Conservation (phyloP, 2,888 invertebrate species). For the Caenorhabditis sp. region DNA sequence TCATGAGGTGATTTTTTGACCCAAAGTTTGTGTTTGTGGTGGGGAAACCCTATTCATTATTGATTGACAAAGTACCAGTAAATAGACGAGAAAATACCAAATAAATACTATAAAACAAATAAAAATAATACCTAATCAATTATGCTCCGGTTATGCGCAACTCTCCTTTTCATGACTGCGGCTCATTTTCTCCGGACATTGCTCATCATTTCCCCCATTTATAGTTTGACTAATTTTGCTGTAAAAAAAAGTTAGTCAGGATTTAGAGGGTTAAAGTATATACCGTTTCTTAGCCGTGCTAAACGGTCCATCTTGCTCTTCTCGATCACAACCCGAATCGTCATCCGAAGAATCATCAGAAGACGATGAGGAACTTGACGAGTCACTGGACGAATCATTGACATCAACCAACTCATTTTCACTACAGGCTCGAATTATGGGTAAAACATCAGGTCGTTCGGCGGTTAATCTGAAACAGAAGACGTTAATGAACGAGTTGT, state of each 20-base stretch:
- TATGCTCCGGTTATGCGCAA: neutral
- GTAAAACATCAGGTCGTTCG: constrained; percentile 52
- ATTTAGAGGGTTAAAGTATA: too few species aligned
- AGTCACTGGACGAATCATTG: constrained; percentile 41
- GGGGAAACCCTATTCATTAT: too few species aligned
- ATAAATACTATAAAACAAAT: neutral
- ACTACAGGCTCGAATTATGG: constrained; percentile 36
- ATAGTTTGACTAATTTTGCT: constrained; percentile 4
- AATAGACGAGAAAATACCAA: neutral
- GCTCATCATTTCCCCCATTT: neutral
- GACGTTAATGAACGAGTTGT: too few species aligned
- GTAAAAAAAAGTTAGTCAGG: too few species aligned
- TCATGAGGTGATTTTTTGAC: too few species aligned
- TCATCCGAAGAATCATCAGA: constrained; percentile 23
- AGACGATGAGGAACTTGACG: constrained; percentile 40
- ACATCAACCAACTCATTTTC: constrained; percentile 5
- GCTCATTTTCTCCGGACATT: constrained; percentile 5
- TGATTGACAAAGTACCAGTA: too few species aligned
- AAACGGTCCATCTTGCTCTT: neutral
- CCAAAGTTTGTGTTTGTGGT: too few species aligned
- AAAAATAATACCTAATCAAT: neutral
- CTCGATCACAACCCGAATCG: constrained; percentile 7
- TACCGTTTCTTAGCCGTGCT: neutral
- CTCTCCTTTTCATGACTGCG: constrained; percentile 2
- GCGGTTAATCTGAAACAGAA: constrained; percentile 41